These are phyloP conservation scores for Alloplasta piceator DNA, from an alignment of 2,888 invertebrate genomes.

Conservation along the genomic window DNA sequence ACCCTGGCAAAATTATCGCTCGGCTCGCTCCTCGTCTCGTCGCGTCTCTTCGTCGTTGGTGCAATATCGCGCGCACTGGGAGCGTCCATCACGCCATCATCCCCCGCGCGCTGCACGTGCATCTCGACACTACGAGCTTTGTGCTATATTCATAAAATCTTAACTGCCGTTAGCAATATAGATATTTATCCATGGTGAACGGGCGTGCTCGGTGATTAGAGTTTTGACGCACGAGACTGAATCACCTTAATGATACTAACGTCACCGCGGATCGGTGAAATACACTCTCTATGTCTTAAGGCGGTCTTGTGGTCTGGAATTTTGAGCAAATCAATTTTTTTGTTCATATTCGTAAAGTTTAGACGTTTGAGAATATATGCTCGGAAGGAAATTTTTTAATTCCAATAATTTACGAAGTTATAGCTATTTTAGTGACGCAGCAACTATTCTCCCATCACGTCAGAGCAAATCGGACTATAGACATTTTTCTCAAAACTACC, in stretches of 20 bases:
- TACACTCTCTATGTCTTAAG: neutral
- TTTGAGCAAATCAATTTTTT: too few relatives aligned
- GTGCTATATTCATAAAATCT: slow-evolving; percentile 9
- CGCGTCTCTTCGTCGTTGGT: slow-evolving; percentile 47
- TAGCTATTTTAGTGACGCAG: too few relatives aligned
- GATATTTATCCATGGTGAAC: slow-evolving; percentile 18
- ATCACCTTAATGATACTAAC: slow-evolving; percentile 42
- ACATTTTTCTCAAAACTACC: too few relatives aligned
- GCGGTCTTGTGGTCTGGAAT: too few relatives aligned
- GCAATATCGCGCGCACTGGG: slow-evolving; percentile 56
- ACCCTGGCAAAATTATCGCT: neutral
- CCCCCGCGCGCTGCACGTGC: slow-evolving; percentile 36
- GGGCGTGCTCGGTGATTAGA: slow-evolving; percentile 43
- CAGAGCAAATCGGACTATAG: too few relatives aligned
- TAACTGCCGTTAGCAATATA: slow-evolving; percentile 29
- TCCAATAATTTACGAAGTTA: too few relatives aligned
- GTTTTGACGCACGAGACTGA: slow-evolving; percentile 25
- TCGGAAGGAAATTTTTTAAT: too few relatives aligned
- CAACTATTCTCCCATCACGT: too few relatives aligned
- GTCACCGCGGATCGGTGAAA: slow-evolving; percentile 53
- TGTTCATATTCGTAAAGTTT: too few relatives aligned
- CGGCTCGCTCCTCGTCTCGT: neutral
- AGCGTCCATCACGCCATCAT: slow-evolving; percentile 54
- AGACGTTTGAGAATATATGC: neutral
- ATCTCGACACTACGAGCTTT: slow-evolving; percentile 23